Base-by-base conservation (phyloP, 1,140 invertebrate species). In the Drosophila simulans region DNA sequence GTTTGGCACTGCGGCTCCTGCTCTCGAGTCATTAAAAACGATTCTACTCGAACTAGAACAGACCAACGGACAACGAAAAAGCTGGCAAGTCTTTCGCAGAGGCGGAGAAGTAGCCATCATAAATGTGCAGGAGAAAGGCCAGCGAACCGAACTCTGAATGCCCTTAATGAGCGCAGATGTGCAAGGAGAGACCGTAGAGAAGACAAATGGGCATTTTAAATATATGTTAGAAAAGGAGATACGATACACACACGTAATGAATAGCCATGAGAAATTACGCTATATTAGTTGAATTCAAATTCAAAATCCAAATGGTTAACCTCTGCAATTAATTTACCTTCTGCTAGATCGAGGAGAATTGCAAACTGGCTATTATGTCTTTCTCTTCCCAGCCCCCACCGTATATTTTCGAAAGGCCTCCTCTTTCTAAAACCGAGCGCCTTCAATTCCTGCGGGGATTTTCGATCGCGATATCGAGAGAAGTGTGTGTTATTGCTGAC, bases 31-130 rank as follows among this genome's bases (percentile, higher is more conserved):
- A 86, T 86, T 86, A 86, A 88, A 86, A 82, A 83, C 72, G 83
- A 86, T 86, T 88, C 74, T 71, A 46, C 84, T 86, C 83, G 76
- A 86, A 83, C 83, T 86, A 79, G 83, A 88, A 86, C 82, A 86
- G 62, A 60, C 43, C 54, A 69, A 45, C 58, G 60, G 68, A 15
- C 76, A 64, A 48, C 60, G 58, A 43, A 64, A 71, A 35, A 42
- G 57, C 56, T 54, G 64, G 59, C 31, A 27, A 31, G 22, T 35
- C 10, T 15, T 27, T 15, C 15, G 46, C 20, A 42, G 13, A 39
- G 42, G 13, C 27, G 37, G 53, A 43, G 56, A 60, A 63, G 48
- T 54, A 12, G 72, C 58, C 71, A 75, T 75, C 70, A 75, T 75
- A 75, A 75, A 75, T 75, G 72, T 64, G 22, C 31, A 40, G 42